Evolutionary conservation across 2,797 vertebrate species (phyloP), one percentile per base, ranked within the genome.

Genomic region (Adelosebastes latens): DNA sequence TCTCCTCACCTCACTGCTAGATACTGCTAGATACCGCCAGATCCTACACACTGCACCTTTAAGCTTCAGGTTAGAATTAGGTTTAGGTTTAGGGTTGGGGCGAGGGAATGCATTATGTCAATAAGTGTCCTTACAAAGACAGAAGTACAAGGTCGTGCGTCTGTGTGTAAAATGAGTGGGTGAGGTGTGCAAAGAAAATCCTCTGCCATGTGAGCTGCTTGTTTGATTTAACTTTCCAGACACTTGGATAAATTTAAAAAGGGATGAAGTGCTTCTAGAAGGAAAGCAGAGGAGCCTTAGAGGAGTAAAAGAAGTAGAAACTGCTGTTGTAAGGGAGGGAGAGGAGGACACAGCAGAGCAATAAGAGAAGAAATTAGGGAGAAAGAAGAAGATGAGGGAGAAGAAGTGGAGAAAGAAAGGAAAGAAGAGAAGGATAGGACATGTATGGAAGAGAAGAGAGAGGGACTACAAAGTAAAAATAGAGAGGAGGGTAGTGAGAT

Each of bases 181-280:
- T 2, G 20, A 64, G 52, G 32, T 66, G 61, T 31, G 42, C 16
- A 59, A 49, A 59, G 75, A 34, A 56, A 46, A 42, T 80, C 64
- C 67, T 84, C 27, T 22, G 65, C 64, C 46, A 31, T 63, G 53
- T 66, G 46, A 84, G 69, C 68, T 18, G 62, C 66, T 66, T 62
- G 53, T 75, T 80, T 74, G 55, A 85, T 80, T 86, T 36, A 27
- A 73, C 31, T 73, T 34, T 79, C 16, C 64, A 61, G 67, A 61
- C 58, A 53, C 71, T 63, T 74, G 58, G 74, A 29, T 36, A 59
- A 2, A 80, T 56, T 55, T 42, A 5, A 79, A 63, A 64, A 24
- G 5, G 46, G 65, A 72, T 58, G 18, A 72, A 68, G 60, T 29
- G 49, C 32, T 66, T 72, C 22, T 58, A 8, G 3, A 56, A 32